Base-by-base conservation (phyloP, 2,797 vertebrate genomes). In the Argya squamiceps region DNA sequence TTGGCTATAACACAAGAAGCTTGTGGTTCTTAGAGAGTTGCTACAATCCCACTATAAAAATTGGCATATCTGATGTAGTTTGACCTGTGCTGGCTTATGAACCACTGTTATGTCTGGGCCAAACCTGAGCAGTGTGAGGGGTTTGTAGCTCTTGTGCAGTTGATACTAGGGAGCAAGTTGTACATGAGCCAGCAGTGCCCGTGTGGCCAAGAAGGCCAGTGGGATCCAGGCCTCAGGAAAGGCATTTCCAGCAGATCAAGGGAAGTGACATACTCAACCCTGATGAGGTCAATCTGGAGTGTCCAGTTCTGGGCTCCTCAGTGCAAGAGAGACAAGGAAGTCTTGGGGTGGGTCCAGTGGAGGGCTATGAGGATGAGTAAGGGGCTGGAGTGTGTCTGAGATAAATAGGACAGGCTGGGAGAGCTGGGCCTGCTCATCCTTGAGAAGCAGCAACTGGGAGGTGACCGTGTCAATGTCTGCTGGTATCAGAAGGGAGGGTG, bases 101-200 rank as follows among this genome's bases (percentile, higher is more conserved):
- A 46, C 34, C 39, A 7, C 15, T 49, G n/a, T 32, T 69, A 29
- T 10, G 7, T 68, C 55, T 92, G 36, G 47, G 60, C 39, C 37
- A 70, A 67, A 83, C 15, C 6, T 1, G 1, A 34, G 59, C 0
- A 0, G 2, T 41, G 29, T 0, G 0, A 67, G 49, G 26, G 11
- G 4, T 37, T 64, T 82, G 29, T 76, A 69, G 32, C 29, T 52
- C 37, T 79, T 68, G 12, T 4, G 2, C 19, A 8, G 29, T 19
- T 81, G 74, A 18, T 63, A 10, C 17, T 65, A 2, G 50, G 15
- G 37, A 52, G 26, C 8, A 46, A 71, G 26, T 34, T 64, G 30
- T 77, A 26, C 18, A 3, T 58, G 44, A 58, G n/a, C 24, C 64
- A 46, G 79, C 50, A 44, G 29, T 39, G 21, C 44, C 8, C 1